phyloP scores from a whole-genome alignment of 2,888 invertebrate genomes.

The Colletes collaris region DNA sequence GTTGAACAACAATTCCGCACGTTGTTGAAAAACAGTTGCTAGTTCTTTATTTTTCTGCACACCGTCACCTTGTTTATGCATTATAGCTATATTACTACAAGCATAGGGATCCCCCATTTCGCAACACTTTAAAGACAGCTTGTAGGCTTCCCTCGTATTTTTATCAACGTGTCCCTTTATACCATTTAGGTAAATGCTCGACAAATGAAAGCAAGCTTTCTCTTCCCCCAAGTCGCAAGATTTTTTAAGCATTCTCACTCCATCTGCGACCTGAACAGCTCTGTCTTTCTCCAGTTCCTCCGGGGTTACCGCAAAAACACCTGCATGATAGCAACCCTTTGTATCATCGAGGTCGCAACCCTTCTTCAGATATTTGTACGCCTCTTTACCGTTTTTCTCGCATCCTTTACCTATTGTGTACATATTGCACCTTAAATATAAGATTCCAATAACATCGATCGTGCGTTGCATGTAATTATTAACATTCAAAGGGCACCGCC shows the following conservation, averaged over 20 bases:
- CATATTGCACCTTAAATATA: neutral
- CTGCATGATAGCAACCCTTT: slow-evolving; percentile 90
- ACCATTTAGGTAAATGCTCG: slow-evolving; percentile 91
- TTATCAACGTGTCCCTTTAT: slow-evolving; percentile 86
- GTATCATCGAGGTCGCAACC: slow-evolving; percentile 90
- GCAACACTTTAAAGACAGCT: slow-evolving; percentile 91
- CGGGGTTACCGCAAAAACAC: slow-evolving; percentile 81
- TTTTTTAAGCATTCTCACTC: slow-evolving; percentile 84
- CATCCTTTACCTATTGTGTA: slow-evolving; percentile 72
- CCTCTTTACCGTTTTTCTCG: slow-evolving; percentile 75
- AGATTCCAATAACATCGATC: too few relatives aligned
- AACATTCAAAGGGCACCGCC: too few relatives aligned
- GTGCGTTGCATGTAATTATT: too few relatives aligned
- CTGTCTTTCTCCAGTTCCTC: slow-evolving; percentile 48
- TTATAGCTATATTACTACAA: slow-evolving; percentile 95
- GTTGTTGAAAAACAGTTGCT: slow-evolving; percentile 89
- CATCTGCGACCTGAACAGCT: slow-evolving; percentile 74
- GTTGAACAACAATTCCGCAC: slow-evolving; percentile 89
- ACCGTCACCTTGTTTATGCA: slow-evolving; percentile 94
- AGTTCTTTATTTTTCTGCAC: slow-evolving; percentile 88
- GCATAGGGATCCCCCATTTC: slow-evolving; percentile 93
- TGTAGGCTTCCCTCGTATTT: slow-evolving; percentile 91
- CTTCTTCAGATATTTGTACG: slow-evolving; percentile 89
- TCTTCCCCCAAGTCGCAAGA: slow-evolving; percentile 84
- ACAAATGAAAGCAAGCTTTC: slow-evolving; percentile 91